Conservation (phyloP, 2,888 invertebrate species). For the Schrankia costaestrigalis region DNA sequence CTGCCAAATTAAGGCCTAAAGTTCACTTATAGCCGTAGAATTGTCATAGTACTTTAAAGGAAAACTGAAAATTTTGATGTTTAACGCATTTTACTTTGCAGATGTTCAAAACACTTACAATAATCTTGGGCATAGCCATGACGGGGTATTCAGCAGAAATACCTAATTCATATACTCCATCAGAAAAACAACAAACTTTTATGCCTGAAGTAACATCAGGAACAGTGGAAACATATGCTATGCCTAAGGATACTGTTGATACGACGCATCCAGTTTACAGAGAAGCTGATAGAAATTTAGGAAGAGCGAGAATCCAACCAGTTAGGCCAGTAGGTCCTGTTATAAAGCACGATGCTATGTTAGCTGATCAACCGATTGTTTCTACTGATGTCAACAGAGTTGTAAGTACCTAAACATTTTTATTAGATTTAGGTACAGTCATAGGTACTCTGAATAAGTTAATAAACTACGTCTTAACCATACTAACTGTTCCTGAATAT, state of each 20-base stretch:
- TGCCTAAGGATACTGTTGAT: conserved; percentile 41
- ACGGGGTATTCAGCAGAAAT: conserved; percentile 53
- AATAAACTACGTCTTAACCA: too few species aligned
- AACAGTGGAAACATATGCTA: conserved; percentile 37
- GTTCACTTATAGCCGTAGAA: too few species aligned
- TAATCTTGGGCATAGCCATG: conserved; percentile 38
- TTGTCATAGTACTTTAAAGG: too few species aligned
- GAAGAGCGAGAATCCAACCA: conserved; percentile 56
- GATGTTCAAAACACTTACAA: conserved; percentile 49
- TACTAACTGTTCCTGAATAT: too few species aligned
- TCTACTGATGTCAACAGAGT: conserved; percentile 56
- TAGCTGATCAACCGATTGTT: conserved; percentile 56
- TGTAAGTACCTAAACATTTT: conserved; percentile 48
- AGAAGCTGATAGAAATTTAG: conserved; percentile 47
- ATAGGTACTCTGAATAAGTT: too few species aligned
- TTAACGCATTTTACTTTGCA: too few species aligned
- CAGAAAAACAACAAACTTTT: conserved; percentile 49
- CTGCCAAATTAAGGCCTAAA: too few species aligned
- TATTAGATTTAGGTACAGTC: too few species aligned
- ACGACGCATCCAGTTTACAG: conserved; percentile 58
- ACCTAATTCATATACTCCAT: conserved; percentile 38
- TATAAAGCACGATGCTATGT: conserved; percentile 62
- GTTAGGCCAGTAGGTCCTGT: conserved; percentile 51
- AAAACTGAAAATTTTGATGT: neutral
- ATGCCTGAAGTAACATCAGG: conserved; percentile 47